Evolutionary conservation across 2,797 vertebrate genomes (phyloP).

Genomic region (Gymnocypris eckloni): DNA sequence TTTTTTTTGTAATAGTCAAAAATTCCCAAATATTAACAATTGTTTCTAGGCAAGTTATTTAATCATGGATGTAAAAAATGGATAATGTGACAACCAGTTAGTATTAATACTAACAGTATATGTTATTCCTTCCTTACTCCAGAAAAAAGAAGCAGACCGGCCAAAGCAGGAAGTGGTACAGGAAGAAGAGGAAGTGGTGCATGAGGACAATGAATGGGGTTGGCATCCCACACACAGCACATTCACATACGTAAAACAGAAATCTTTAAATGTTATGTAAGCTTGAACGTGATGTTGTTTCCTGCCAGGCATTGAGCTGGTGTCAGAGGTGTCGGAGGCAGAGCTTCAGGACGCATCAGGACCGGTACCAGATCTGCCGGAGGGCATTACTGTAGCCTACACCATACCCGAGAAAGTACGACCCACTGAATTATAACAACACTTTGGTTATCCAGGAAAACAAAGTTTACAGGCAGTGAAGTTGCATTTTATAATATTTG

Average conservation of each 20-base stretch:
- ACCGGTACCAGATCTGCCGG: constrained; percentile 85
- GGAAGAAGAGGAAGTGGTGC: constrained; percentile 83
- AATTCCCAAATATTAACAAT: neutral
- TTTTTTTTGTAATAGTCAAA: neutral
- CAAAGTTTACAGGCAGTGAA: neutral
- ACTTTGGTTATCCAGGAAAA: neutral
- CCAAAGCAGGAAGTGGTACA: constrained; percentile 81
- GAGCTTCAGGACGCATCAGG: constrained; percentile 88
- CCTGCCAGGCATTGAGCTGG: constrained; percentile 89
- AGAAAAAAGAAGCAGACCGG: constrained; percentile 83
- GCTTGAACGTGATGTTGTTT: neutral
- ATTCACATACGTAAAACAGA: neutral
- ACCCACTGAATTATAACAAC: neutral
- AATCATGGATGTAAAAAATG: no score
- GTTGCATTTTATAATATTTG: neutral
- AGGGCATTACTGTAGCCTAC: constrained; percentile 95
- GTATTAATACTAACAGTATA: neutral
- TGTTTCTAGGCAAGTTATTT: neutral
- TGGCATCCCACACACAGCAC: constrained; percentile 49
- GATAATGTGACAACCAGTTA: neutral
- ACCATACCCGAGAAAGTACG: constrained; percentile 90
- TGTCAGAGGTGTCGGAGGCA: constrained; percentile 89
- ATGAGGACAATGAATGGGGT: constrained; percentile 98
- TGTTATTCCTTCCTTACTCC: constrained; percentile 21
- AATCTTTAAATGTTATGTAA: neutral